Conservation (phyloP, 2,888 invertebrate genomes). For the Trissolcus japonicus region DNA sequence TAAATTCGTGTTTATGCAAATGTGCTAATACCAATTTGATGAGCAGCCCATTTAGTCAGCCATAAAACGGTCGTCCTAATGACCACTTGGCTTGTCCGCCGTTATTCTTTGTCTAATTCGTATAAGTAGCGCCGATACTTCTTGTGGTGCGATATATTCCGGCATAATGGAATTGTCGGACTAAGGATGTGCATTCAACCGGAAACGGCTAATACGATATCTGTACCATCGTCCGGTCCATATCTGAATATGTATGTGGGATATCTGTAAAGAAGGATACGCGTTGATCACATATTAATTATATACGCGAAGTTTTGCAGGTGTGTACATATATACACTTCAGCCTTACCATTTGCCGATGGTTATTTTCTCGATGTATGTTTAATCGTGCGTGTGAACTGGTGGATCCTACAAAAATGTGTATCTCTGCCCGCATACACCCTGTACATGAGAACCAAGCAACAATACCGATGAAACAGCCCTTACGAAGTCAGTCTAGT, state of each 20-base stretch:
- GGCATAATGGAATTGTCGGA: slow-evolving; percentile 32
- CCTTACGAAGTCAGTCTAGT: not conserved
- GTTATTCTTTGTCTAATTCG: slow-evolving; percentile 45
- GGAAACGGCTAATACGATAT: slow-evolving; percentile 60
- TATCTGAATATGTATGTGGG: slow-evolving; percentile 61
- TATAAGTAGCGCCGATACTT: slow-evolving; percentile 37
- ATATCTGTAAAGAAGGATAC: slow-evolving; percentile 59
- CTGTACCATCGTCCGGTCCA: slow-evolving; percentile 63
- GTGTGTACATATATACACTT: slow-evolving; percentile 57
- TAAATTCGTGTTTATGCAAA: slow-evolving; percentile 46
- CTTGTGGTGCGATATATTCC: slow-evolving; percentile 23
- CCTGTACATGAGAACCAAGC: slow-evolving; percentile 39
- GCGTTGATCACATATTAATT: slow-evolving; percentile 64
- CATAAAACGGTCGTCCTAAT: slow-evolving; percentile 42
- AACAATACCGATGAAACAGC: slow-evolving; percentile 28
- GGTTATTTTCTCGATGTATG: slow-evolving; percentile 46
- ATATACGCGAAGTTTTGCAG: slow-evolving; percentile 63
- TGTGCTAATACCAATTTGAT: slow-evolving; percentile 32
- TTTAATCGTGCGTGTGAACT: slow-evolving; percentile 66
- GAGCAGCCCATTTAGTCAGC: slow-evolving; percentile 31
- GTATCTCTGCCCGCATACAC: slow-evolving; percentile 45
- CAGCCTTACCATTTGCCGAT: slow-evolving; percentile 34
- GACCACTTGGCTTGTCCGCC: slow-evolving; percentile 17
- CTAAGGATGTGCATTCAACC: slow-evolving; percentile 54
- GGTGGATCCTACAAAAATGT: slow-evolving; percentile 32